A percentile compares a stretch with the other conserved stretches of the same genome.
Evolutionary conservation across 1,140 invertebrate species (phyloP).

Genomic region (Bathynomus jamesi): DNA sequence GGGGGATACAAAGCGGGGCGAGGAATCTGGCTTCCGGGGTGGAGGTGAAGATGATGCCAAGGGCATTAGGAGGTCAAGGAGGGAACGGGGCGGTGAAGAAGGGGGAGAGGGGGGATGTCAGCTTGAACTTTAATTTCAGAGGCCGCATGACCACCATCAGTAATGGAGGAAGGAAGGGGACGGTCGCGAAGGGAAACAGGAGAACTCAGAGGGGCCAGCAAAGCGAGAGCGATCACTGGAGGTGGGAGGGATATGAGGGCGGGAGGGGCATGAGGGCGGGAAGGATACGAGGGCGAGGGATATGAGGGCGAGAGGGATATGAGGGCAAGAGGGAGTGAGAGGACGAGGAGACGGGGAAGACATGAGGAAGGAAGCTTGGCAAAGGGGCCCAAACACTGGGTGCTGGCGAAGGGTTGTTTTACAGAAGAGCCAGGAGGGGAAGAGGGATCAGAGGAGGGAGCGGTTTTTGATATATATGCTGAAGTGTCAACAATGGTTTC

Average conservation of each 20-base stretch:
- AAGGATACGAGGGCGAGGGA: not conserved
- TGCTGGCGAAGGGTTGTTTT: slow-evolving; percentile 90
- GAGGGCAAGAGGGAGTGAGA: not conserved
- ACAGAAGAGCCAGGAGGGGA: no score
- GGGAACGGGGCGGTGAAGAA: not conserved
- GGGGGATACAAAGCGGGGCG: not conserved
- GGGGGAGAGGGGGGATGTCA: not conserved
- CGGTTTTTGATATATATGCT: no score
- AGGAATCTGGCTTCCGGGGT: not conserved
- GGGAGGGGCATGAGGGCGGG: not conserved
- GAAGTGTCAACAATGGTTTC: no score
- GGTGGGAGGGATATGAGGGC: no score
- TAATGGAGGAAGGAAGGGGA: no score
- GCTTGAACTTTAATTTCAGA: not conserved
- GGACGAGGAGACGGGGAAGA: not conserved
- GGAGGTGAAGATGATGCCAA: not conserved
- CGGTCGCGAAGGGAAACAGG: no score
- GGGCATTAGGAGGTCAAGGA: not conserved
- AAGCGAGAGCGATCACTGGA: no score
- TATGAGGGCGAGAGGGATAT: no score
- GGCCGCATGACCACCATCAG: no score
- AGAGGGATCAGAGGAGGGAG: no score
- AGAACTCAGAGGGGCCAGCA: no score
- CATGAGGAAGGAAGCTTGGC: no score
- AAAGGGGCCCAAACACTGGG: slow-evolving; percentile 8